Evolutionary conservation across 2,888 invertebrate genomes (phyloP).

Genomic region (Morpho helenor): DNA sequence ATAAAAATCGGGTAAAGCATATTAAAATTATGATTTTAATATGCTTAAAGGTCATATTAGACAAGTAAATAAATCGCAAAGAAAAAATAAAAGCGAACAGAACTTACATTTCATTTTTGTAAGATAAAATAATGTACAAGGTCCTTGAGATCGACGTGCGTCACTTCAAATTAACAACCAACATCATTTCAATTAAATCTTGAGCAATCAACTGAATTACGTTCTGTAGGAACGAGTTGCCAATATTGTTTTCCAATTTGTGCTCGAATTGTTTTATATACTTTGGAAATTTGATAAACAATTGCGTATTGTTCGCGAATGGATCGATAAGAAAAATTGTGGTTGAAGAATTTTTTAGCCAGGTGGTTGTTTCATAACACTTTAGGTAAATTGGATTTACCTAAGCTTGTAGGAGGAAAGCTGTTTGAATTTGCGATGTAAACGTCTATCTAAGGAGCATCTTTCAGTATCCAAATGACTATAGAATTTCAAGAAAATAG

Average conservation of each 20-base stretch:
- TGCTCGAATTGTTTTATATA: slow-evolving; percentile 57
- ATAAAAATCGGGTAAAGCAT: no score
- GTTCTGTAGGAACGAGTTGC: slow-evolving; percentile 16
- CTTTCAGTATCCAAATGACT: no score
- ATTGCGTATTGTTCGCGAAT: slow-evolving; percentile 56
- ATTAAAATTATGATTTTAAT: no score
- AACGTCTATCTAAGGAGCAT: no score
- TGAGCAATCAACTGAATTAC: slow-evolving; percentile 22
- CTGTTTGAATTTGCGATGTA: no score
- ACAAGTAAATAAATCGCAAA: no score
- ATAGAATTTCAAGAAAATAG: no score
- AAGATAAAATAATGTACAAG: neutral
- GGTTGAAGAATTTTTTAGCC: neutral
- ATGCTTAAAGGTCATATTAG: no score
- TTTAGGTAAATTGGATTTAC: neutral
- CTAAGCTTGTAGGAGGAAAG: no score
- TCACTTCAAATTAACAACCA: slow-evolving; percentile 3
- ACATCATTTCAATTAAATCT: slow-evolving; percentile 1
- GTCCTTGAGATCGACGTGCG: no score
- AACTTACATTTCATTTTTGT: slow-evolving; percentile 26
- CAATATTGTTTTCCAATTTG: slow-evolving; percentile 29
- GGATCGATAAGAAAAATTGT: slow-evolving; percentile 43
- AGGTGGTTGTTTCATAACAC: slow-evolving; percentile 14
- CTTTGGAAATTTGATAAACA: slow-evolving; percentile 48
- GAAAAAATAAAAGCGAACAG: no score